A percentile compares a stretch with the other conserved stretches of the same genome.
These are phyloP conservation scores for Petrolisthes cinctipes DNA, from an alignment of 2,888 invertebrate genomes.

Conservation along the genomic window DNA sequence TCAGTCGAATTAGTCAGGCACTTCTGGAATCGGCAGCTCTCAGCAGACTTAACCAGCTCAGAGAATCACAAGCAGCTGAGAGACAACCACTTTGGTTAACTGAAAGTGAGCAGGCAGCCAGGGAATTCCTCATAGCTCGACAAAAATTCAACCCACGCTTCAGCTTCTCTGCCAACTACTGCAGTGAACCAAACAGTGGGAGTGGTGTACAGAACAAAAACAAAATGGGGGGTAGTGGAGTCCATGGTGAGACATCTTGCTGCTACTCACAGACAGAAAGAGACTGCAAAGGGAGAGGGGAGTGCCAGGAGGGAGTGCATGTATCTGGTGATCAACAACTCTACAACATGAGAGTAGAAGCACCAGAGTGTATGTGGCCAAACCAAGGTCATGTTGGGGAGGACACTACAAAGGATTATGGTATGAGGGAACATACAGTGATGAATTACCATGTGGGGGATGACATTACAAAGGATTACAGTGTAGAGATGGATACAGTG, in stretches of 20 bases:
- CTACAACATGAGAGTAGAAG: neutral
- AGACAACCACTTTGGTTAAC: neutral
- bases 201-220: no score
- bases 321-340: neutral
- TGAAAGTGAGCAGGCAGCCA: neutral
- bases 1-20: neutral
- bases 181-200: neutral
- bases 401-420: neutral
- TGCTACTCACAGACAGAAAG: no score
- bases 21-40: neutral
- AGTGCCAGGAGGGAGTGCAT: neutral
- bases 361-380: neutral
- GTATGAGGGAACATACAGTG: neutral
- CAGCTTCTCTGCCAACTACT: neutral
- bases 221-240: no score
- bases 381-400: neutral
- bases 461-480: neutral
- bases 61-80: conserved; percentile 3
- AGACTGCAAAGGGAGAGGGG: neutral
- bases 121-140: neutral
- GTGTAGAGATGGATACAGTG: neutral
- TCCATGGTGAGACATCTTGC: no score
- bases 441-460: neutral
- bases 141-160: neutral
- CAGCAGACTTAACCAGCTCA: neutral